Percentiles rank a stretch among this genome's conserved stretches.
Evolutionary conservation across 30 jellyfish, hydroid and myxozoan genomes (phyloP).

Genomic region (Mastigias papua): DNA sequence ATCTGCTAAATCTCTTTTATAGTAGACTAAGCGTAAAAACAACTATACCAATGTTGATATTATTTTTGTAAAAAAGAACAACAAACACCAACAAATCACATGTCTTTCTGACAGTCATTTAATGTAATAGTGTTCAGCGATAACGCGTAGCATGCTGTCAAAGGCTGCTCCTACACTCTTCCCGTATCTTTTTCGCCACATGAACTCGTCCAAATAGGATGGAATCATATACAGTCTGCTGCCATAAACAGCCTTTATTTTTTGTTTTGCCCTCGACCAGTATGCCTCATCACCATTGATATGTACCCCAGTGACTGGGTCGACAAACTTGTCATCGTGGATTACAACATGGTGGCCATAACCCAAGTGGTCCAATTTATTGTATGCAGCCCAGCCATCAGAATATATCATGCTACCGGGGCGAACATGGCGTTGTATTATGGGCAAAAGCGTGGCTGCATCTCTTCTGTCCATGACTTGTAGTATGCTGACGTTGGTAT

Average conservation of each 20-base stretch:
- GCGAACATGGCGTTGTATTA: background rate
- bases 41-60: no score
- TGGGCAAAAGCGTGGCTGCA: background rate
- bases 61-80: no score
- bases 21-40: no score
- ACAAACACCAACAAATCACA: no score
- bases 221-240: background rate
- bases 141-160: no score
- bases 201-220: background rate
- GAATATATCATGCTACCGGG: background rate
- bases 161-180: background rate
- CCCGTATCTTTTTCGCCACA: background rate
- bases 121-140: no score
- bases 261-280: slow-evolving; percentile 23
- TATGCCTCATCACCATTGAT: slow-evolving; percentile 34
- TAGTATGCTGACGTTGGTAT: background rate
- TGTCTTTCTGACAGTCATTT: no score
- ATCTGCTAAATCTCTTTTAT: no score
- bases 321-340: slow-evolving; percentile 17
- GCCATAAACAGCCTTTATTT: background rate
- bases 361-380: background rate
- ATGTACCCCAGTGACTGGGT: slow-evolving; percentile 41
- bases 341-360: background rate
- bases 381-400: slow-evolving; percentile 16
- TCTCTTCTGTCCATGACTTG: background rate